Base-by-base conservation (phyloP, 2,888 invertebrate species). In the Tuberolachnus salignus region DNA sequence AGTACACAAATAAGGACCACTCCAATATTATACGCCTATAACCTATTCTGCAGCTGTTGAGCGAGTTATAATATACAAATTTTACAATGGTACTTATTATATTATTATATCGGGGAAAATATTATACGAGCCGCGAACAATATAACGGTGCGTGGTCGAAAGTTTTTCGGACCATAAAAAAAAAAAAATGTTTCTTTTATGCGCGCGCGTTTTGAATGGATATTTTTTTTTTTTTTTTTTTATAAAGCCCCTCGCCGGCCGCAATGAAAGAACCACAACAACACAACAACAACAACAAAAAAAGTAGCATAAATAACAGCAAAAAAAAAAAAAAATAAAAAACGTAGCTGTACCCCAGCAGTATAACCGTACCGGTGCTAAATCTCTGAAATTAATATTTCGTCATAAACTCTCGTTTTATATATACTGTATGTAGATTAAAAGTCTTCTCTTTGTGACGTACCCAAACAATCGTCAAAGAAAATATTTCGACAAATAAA, bases 351-450 rank as follows among this genome's bases (percentile, higher is more conserved):
- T 9, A 16, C 14, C 46, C 21, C 9, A 14, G 19, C 19, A 19
- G 21, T 21, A 21, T 55, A 34, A 23, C 46, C 8, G 11, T 4
- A 55, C 1, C 14, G 6, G 34, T 34, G 59, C 10, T 59, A 59
- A 59, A 59, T 59, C 13, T 26, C 44, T 44, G 46, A 64, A 64
- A 64, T 44, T 46, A 66, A 66, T 66, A 49, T 66, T 66, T 44
- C 46, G 23, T 23, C 16, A n/a, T 16, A 3, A 66, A 42, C n/a
- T 49, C 10, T 9, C 11, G 23, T n/a, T n/a, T n/a, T n/a, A n/a
- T n/a, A n/a, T n/a, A n/a, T n/a, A n/a, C 19, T 1, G 23, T 3
- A 44, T 19, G 16, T 23, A 23, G 46, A 66, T 23, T 61, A 61
- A 61, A 66, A 49, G 66, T 66, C 66, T 49, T 66, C 66, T 16